Conservation (phyloP, 2,888 invertebrate genomes). For the Aleiodes leptofemur region DNA sequence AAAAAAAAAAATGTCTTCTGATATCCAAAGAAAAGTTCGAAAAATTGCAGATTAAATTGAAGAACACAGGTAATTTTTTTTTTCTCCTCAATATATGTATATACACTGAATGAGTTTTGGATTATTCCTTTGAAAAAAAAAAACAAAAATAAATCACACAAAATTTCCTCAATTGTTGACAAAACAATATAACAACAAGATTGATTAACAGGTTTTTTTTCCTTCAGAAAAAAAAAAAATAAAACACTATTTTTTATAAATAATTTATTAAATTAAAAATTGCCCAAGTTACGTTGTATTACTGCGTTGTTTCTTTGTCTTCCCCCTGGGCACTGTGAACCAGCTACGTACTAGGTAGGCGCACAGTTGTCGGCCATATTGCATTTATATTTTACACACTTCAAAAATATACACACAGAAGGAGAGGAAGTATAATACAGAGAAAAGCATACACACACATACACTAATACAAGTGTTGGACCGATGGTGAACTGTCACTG, state of each 20-base stretch:
- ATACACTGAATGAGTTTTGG: too few relatives aligned
- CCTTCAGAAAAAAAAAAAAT: too few relatives aligned
- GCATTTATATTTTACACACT: constrained; percentile 62
- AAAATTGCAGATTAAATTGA: too few relatives aligned
- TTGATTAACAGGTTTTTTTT: not conserved
- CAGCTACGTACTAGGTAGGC: constrained; percentile 62
- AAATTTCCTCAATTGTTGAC: too few relatives aligned
- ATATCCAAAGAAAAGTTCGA: too few relatives aligned
- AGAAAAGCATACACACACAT: constrained; percentile 48
- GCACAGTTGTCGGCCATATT: constrained; percentile 75
- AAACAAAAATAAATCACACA: too few relatives aligned
- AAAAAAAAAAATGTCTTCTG: too few relatives aligned
- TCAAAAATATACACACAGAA: constrained; percentile 13
- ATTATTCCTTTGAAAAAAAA: too few relatives aligned
- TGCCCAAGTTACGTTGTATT: constrained; percentile 43
- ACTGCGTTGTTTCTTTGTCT: constrained; percentile 73
- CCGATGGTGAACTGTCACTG: constrained; percentile 71
- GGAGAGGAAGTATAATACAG: too few relatives aligned
- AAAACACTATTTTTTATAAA: not conserved
- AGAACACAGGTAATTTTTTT: too few relatives aligned
- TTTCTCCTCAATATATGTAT: too few relatives aligned
- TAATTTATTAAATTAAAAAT: constrained; percentile 1
- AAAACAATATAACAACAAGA: too few relatives aligned
- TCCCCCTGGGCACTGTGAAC: constrained; percentile 51
- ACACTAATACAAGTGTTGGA: constrained; percentile 53